Percentiles rank a stretch among this genome's conserved stretches.
phyloP scores from a whole-genome alignment of 2,113 vertebrate species.

The Callipepla squamata region DNA sequence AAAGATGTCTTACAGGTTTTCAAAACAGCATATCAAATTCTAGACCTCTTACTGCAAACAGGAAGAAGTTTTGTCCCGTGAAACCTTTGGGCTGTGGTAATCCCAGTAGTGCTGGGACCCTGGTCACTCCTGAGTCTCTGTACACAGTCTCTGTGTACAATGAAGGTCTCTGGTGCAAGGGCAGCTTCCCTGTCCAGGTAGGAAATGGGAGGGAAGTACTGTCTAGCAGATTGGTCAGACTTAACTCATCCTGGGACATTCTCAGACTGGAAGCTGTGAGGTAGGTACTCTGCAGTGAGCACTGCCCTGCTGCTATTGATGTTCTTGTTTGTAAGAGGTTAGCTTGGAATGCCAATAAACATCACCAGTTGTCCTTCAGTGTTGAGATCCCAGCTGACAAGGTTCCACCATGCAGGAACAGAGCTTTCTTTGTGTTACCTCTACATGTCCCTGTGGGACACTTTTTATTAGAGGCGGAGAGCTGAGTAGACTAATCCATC shows the following conservation, averaged over 20 bases:
- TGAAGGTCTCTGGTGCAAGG: neutral
- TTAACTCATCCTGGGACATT: neutral
- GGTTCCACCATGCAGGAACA: neutral
- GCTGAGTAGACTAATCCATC: neutral
- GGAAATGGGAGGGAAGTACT: neutral
- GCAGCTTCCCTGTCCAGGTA: neutral
- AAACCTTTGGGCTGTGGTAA: neutral
- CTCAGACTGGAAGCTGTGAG: neutral
- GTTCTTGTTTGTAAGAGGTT: neutral
- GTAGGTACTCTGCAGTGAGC: neutral
- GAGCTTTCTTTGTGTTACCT: neutral
- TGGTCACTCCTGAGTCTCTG: neutral
- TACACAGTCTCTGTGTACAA: neutral
- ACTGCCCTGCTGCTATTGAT: neutral
- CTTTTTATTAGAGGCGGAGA: neutral
- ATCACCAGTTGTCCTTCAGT: neutral
- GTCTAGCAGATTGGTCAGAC: neutral
- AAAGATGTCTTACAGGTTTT: neutral
- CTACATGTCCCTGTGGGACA: neutral
- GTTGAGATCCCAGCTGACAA: neutral
- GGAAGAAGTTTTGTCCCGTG: neutral
- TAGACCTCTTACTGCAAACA: neutral
- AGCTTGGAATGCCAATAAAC: neutral
- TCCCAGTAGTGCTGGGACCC: neutral
- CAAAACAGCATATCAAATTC: neutral